A percentile compares a stretch with the other conserved stretches of the same genome.
Evolutionary conservation across 2,888 invertebrate species (phyloP).

Genomic region (Caenorhabditis sinica): DNA sequence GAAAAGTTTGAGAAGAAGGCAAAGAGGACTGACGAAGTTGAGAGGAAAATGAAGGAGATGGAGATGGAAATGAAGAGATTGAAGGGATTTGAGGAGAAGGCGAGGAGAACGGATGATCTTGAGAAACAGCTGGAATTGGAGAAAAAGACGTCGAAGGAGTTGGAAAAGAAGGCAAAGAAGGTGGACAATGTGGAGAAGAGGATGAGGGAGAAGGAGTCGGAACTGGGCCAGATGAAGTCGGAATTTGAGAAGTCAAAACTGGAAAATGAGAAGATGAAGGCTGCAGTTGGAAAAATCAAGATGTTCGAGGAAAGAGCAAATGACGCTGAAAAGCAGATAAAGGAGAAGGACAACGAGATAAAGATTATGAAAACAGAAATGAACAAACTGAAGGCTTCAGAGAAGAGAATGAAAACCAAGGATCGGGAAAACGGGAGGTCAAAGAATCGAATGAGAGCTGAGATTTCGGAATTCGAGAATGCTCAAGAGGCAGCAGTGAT

Average conservation of each 20-base stretch:
- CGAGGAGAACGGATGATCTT: background rate
- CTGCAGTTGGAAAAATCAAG: too few relatives aligned
- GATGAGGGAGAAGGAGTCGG: background rate
- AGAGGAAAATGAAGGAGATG: conserved; percentile 5
- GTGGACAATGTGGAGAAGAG: background rate
- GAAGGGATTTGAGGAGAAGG: background rate
- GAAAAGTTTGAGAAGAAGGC: conserved; percentile 23
- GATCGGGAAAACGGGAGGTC: too few relatives aligned
- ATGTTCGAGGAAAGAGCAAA: too few relatives aligned
- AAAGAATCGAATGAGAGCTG: too few relatives aligned
- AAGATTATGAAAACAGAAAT: background rate
- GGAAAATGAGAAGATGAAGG: background rate
- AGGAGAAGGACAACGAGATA: background rate
- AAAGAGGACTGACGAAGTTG: background rate
- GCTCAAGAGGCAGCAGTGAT: too few relatives aligned
- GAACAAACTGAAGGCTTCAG: too few relatives aligned
- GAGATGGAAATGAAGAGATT: background rate
- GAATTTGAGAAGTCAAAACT: background rate
- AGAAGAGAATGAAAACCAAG: background rate
- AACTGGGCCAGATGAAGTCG: background rate
- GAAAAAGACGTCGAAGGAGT: background rate
- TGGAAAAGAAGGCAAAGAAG: conserved; percentile 21
- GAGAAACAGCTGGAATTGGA: conserved; percentile 5
- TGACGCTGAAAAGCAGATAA: background rate
- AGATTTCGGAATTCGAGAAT: too few relatives aligned